These are phyloP conservation scores for Tinamus major DNA, from an alignment of 2,797 vertebrate genomes.

Conservation along the genomic window DNA sequence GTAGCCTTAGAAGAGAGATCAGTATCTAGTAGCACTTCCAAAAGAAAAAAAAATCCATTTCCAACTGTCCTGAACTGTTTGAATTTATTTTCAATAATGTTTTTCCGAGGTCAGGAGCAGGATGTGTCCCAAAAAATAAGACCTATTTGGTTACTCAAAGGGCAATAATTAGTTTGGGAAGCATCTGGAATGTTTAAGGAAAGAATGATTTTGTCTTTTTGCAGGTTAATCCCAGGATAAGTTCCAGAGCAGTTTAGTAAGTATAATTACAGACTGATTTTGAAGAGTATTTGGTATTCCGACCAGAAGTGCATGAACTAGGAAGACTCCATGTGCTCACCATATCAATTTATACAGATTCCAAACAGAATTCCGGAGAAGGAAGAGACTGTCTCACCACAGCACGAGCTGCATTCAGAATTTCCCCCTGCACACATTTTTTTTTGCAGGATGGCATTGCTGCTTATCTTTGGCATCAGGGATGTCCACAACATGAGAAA, in stretches of 20 bases:
- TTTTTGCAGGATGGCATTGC: neutral
- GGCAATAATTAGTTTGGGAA: constrained; percentile 29
- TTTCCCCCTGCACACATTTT: neutral
- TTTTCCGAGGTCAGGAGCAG: constrained; percentile 38
- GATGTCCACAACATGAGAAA: neutral
- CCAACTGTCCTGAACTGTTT: neutral
- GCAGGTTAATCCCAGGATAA: neutral
- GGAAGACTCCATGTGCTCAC: neutral
- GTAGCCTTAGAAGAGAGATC: neutral
- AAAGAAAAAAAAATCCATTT: neutral
- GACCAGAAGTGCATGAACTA: neutral
- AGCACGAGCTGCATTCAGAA: neutral
- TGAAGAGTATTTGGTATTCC: neutral
- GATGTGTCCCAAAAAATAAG: constrained; percentile 9
- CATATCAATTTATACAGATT: neutral
- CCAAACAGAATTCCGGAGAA: neutral
- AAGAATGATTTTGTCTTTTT: neutral
- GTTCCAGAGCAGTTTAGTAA: neutral
- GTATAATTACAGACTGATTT: neutral
- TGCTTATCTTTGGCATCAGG: neutral
- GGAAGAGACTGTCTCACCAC: neutral
- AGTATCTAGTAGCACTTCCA: neutral
- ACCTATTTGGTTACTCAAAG: constrained; percentile 30
- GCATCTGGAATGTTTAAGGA: neutral
- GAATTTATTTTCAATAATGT: constrained; percentile 23